Percentiles rank a stretch among this genome's conserved stretches.
phyloP scores from a whole-genome alignment of 2,888 invertebrate species.

The Drosophila mercatorum region DNA sequence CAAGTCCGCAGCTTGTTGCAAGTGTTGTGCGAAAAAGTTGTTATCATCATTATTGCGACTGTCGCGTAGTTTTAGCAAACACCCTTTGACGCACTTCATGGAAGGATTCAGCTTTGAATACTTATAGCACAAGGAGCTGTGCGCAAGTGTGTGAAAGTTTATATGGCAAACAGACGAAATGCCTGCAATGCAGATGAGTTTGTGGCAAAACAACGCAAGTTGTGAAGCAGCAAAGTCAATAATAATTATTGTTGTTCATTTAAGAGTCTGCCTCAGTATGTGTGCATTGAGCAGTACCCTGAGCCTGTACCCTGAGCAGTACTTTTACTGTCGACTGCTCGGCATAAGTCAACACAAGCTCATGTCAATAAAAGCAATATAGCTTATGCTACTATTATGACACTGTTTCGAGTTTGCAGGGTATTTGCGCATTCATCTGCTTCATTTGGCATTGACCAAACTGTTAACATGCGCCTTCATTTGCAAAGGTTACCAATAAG shows the following conservation, averaged over 20 bases:
- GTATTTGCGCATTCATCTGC: too few relatives aligned
- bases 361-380: conserved; percentile 9
- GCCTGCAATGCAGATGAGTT: too few relatives aligned
- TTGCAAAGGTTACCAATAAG: too few relatives aligned
- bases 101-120: conserved; percentile 14
- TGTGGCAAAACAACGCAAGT: too few relatives aligned
- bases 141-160: conserved; percentile 5
- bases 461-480: too few relatives aligned
- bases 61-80: conserved; percentile 8
- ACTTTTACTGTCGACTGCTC: conserved; percentile 56
- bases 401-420: too few relatives aligned
- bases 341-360: conserved; percentile 38
- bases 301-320: conserved; percentile 21
- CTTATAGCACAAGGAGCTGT: conserved; percentile 50
- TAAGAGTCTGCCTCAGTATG: conserved; percentile 29
- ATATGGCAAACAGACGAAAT: conserved; percentile 27
- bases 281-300: background rate
- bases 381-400: too few relatives aligned
- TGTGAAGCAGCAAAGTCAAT: conserved; percentile 57
- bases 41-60: too few relatives aligned
- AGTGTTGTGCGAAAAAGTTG: too few relatives aligned
- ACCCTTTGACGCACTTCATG: conserved; percentile 44
- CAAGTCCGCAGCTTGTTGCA: too few relatives aligned
- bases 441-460: too few relatives aligned
- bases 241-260: conserved; percentile 74